A percentile compares a stretch with the other conserved stretches of the same genome.
Conservation (phyloP, 2,113 vertebrate species). For the Girardinichthys multiradiatus region DNA sequence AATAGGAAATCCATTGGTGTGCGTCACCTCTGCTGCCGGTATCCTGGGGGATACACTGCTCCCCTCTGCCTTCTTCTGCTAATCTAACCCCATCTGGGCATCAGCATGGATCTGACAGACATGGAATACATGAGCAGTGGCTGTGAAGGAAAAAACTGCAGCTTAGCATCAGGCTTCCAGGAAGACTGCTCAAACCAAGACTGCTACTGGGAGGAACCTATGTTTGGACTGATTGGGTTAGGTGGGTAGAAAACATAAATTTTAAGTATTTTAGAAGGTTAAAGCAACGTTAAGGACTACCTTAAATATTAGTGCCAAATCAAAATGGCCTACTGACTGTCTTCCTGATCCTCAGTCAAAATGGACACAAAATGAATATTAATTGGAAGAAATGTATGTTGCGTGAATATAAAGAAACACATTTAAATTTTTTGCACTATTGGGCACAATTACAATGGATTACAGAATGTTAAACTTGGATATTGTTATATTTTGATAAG, state of each 20-base stretch:
- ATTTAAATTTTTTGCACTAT: background rate
- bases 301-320: background rate
- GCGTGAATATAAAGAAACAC: background rate
- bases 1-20: constrained; percentile 68
- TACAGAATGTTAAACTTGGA: background rate
- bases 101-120: constrained; percentile 47
- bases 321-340: background rate
- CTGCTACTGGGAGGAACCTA: constrained; percentile 47
- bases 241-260: constrained; percentile 45
- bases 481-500: background rate
- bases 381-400: background rate
- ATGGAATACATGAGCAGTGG: constrained; percentile 28
- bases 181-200: constrained; percentile 51
- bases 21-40: constrained; percentile 53
- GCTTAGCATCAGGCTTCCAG: background rate
- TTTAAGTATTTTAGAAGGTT: background rate
- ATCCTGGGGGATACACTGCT: constrained; percentile 35
- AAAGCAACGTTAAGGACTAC: too few relatives aligned
- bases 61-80: background rate
- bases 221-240: constrained; percentile 63
- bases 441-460: background rate
- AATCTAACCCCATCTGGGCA: background rate
- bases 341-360: background rate
- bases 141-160: constrained; percentile 57
- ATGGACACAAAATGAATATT: too few relatives aligned